These are phyloP conservation scores for Cherax quadricarinatus DNA, from an alignment of 1,140 invertebrate genomes.

Conservation along the genomic window DNA sequence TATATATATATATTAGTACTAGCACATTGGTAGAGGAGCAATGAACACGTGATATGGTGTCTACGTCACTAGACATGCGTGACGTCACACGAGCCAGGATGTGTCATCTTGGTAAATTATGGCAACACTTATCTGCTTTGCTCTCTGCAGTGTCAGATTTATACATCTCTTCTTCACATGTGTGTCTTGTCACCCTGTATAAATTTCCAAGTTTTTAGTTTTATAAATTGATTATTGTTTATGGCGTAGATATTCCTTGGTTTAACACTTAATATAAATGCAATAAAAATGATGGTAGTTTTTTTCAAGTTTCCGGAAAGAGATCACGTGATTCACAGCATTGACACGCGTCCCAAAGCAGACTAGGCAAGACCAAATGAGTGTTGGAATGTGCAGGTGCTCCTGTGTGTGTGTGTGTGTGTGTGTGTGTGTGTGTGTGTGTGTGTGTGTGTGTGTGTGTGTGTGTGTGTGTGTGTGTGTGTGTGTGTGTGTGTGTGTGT, in stretches of 20 bases:
- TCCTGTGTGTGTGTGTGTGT: no score
- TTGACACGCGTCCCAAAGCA: neutral
- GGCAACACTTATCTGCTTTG: neutral
- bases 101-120: slow-evolving; percentile 12
- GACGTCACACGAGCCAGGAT: slow-evolving; percentile 20
- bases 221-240: no score
- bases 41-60: slow-evolving; percentile 1
- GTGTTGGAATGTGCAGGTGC: neutral
- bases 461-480: neutral
- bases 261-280: neutral
- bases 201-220: no score
- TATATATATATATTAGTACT: slow-evolving; percentile 11
- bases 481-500: neutral
- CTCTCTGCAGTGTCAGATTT: neutral
- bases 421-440: neutral
- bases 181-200: neutral
- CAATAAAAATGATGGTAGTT: neutral
- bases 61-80: slow-evolving; percentile 20
- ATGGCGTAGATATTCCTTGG: neutral
- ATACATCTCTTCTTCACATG: neutral
- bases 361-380: neutral
- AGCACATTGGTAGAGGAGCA: neutral
- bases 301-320: neutral
- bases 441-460: neutral
- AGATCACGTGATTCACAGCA: neutral